phyloP scores from a whole-genome alignment of 2,888 invertebrate genomes.

The Drosophila peninsularis region DNA sequence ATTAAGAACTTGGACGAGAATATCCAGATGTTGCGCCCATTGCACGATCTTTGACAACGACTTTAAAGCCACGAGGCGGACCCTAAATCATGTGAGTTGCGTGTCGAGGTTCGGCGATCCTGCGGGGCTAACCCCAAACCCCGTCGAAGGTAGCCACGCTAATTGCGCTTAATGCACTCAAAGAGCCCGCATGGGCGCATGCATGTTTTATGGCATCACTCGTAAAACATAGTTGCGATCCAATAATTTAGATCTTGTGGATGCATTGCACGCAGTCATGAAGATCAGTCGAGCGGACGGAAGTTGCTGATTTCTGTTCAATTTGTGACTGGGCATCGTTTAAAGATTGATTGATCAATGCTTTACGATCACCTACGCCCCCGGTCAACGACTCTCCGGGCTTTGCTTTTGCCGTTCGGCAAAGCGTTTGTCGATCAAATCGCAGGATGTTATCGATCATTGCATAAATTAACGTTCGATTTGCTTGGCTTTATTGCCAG shows the following conservation, averaged over 20 bases:
- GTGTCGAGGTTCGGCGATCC: slow-evolving; percentile 50
- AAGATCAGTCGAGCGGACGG: slow-evolving; percentile 52
- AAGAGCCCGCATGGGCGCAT: slow-evolving; percentile 75
- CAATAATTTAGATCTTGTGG: slow-evolving; percentile 32
- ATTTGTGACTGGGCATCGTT: slow-evolving; percentile 71
- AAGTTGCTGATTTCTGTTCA: slow-evolving; percentile 77
- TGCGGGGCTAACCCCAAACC: slow-evolving; percentile 28
- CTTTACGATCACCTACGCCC: slow-evolving; percentile 72
- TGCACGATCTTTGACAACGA: slow-evolving; percentile 40
- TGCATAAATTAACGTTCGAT: slow-evolving; percentile 77
- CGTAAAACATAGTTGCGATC: slow-evolving; percentile 33
- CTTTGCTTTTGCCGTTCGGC: slow-evolving; percentile 68
- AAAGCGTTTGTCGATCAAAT: slow-evolving; percentile 79
- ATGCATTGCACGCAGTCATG: slow-evolving; percentile 16
- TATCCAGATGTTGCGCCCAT: slow-evolving; percentile 44
- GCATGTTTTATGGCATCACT: slow-evolving; percentile 55
- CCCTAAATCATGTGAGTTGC: slow-evolving; percentile 53
- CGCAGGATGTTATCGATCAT: slow-evolving; percentile 84
- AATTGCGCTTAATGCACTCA: slow-evolving; percentile 78
- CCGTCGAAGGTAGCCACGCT: slow-evolving; percentile 67
- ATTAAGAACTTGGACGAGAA: slow-evolving; percentile 65
- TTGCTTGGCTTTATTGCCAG: slow-evolving; percentile 49
- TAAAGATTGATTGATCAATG: slow-evolving; percentile 77
- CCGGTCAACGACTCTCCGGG: slow-evolving; percentile 53
- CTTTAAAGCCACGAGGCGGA: slow-evolving; percentile 29